Conservation (phyloP, 2,113 vertebrate genomes). For the Oreochromis niloticus region DNA sequence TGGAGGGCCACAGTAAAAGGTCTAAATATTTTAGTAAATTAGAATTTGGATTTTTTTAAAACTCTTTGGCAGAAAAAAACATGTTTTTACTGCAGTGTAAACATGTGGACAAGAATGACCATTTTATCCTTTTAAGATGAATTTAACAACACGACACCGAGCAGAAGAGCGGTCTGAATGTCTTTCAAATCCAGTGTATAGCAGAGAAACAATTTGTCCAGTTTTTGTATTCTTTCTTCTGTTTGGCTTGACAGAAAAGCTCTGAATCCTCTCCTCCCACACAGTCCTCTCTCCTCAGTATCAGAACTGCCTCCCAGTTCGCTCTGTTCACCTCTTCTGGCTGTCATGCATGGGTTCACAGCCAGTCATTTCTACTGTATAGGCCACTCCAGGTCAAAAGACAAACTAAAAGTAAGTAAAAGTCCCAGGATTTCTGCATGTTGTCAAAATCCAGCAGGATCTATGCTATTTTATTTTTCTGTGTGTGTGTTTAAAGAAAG, state of each 20-base stretch:
- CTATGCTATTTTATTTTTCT: background rate
- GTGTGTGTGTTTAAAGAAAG: background rate
- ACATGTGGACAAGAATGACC: background rate
- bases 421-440: slow-evolving; percentile 10
- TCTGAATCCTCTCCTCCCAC: slow-evolving; percentile 2
- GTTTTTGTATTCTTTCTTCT: background rate
- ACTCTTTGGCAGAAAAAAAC: accelerated
- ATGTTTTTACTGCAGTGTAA: background rate
- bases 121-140: background rate
- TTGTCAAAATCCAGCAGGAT: background rate
- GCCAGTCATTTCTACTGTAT: background rate
- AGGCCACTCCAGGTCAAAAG: slow-evolving; percentile 19
- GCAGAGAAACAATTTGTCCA: background rate
- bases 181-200: background rate
- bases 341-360: slow-evolving; percentile 17
- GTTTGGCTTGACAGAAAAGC: background rate
- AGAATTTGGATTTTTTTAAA: background rate
- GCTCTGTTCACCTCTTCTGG: background rate
- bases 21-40: background rate
- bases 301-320: background rate
- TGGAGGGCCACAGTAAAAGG: background rate
- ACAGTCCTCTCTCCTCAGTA: background rate
- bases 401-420: slow-evolving; percentile 1
- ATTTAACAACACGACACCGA: background rate
- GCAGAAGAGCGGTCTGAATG: background rate